A percentile compares a stretch with the other conserved stretches of the same genome.
phyloP scores from a whole-genome alignment of 1,140 invertebrate genomes.

The Anoplophora glabripennis region DNA sequence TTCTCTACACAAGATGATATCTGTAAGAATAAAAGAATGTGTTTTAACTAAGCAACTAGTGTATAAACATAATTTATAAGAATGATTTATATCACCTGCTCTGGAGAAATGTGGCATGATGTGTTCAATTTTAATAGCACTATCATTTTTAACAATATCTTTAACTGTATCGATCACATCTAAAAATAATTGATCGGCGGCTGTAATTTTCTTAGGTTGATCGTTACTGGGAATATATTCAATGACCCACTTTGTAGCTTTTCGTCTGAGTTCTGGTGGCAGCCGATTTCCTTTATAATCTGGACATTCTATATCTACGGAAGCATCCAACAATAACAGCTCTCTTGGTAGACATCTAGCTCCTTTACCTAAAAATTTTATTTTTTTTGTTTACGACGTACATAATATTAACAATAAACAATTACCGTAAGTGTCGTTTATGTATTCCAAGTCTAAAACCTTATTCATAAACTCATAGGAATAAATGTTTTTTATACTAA shows the following conservation, averaged over 20 bases:
- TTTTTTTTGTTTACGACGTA: conserved; percentile 1
- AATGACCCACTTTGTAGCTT: conserved; percentile 50
- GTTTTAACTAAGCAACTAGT: not conserved
- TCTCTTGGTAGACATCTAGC: conserved; percentile 46
- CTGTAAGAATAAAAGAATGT: conserved; percentile 41
- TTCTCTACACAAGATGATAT: conserved; percentile 57
- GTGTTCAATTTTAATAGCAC: conserved; percentile 51
- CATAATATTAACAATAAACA: not conserved
- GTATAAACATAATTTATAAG: not conserved
- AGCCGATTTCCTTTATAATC: conserved; percentile 57
- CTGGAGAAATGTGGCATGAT: conserved; percentile 57
- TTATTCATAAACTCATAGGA: conserved; percentile 53
- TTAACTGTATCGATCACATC: conserved; percentile 46
- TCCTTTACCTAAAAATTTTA: conserved; percentile 22
- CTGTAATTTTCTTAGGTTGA: conserved; percentile 47
- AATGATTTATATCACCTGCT: conserved; percentile 41
- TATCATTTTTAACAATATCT: conserved; percentile 44
- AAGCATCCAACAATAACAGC: conserved; percentile 55
- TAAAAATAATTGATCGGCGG: conserved; percentile 50
- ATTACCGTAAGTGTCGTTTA: conserved; percentile 49
- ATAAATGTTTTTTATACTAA: conserved; percentile 51
- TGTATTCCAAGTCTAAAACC: conserved; percentile 49
- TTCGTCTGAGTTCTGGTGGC: conserved; percentile 38
- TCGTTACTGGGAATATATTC: conserved; percentile 50
- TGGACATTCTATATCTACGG: conserved; percentile 56